phyloP scores from a whole-genome alignment of 1,140 invertebrate genomes.

The Drosophila grimshawi region DNA sequence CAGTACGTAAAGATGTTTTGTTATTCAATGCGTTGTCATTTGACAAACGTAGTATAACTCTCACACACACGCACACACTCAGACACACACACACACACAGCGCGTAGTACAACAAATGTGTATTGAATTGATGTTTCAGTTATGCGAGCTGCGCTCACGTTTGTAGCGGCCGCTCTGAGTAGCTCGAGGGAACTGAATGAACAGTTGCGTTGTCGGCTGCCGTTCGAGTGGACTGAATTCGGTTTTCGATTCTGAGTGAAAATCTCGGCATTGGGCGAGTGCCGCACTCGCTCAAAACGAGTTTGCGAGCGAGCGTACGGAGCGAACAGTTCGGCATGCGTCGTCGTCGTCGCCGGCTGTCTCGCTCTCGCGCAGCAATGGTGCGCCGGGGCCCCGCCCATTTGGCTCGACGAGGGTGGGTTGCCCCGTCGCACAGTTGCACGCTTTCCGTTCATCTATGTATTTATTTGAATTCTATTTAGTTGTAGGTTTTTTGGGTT shows the following conservation, averaged over 20 bases:
- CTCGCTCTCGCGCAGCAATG: slow-evolving; percentile 43
- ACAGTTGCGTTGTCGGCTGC: slow-evolving; percentile 27
- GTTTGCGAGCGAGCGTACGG: slow-evolving; percentile 32
- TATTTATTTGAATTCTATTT: slow-evolving; percentile 34
- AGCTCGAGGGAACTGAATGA: slow-evolving; percentile 56
- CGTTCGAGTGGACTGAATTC: slow-evolving; percentile 42
- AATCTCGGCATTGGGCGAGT: slow-evolving; percentile 60
- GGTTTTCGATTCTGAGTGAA: slow-evolving; percentile 57
- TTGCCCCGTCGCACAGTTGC: background rate
- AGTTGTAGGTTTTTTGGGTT: background rate
- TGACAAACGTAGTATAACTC: slow-evolving; percentile 17
- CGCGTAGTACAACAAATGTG: slow-evolving; percentile 5
- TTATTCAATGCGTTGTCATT: slow-evolving; percentile 49
- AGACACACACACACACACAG: background rate
- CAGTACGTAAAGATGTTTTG: slow-evolving; percentile 39
- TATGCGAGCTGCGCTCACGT: slow-evolving; percentile 17
- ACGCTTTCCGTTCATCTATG: background rate
- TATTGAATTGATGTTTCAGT: background rate
- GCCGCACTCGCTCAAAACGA: slow-evolving; percentile 44
- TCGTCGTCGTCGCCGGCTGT: background rate
- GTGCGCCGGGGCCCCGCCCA: slow-evolving; percentile 47
- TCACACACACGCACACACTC: background rate
- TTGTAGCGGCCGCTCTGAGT: slow-evolving; percentile 59
- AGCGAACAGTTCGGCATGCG: slow-evolving; percentile 10
- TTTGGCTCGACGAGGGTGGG: slow-evolving; percentile 22